Base-by-base conservation (phyloP, 2,797 vertebrate species). In the Helarctos malayanus region DNA sequence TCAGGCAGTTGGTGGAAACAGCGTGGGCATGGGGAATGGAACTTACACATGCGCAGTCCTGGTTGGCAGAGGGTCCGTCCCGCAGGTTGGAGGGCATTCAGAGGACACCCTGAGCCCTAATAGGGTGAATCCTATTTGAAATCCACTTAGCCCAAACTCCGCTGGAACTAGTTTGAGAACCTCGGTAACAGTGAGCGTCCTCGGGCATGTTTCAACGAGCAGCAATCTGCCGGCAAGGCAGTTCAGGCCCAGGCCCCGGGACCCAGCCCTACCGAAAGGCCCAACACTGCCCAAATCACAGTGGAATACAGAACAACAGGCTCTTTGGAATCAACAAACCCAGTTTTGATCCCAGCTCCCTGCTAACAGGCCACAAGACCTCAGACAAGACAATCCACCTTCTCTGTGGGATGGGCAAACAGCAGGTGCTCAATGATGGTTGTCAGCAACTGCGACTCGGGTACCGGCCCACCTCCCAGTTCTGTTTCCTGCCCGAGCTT, bases 1-100 rank as follows among this genome's bases (percentile, higher is more conserved):
- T 68, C 89, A 23, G 76, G 49, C 9, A 54, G 18, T 21, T 61
- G 45, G 45, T 35, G 18, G 47, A 73, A 52, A 47, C 19, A 3
- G 11, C 1, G 10, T 47, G 25, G 27, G 19, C 38, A 0, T 0
- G 3, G 45, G 35, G 47, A 75, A 41, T 7, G 5, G 78, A 71
- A 65, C 25, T 29, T 3, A 38, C 15, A 49, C 23, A 23, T 0
- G 5, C 3, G 3, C 0, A 3, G 7, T 16, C 15, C 29, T 16
- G 29, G 63, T 4, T 38, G 61, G 63, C 56, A 45, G 23, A 38
- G 27, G 38, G 35, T 18, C n/a, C 29, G 41, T 81, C 69, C 89
- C 45, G 56, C 0, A 6, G 19, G 6, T 13, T 32, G 21, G 63
- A 88, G 78, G 29, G 14, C 29, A 41, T 18, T 82, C 41, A 29